A percentile compares a stretch with the other conserved stretches of the same genome.
Evolutionary conservation across 2,113 vertebrate species (phyloP).

Genomic region (Atrichornis clamosus): DNA sequence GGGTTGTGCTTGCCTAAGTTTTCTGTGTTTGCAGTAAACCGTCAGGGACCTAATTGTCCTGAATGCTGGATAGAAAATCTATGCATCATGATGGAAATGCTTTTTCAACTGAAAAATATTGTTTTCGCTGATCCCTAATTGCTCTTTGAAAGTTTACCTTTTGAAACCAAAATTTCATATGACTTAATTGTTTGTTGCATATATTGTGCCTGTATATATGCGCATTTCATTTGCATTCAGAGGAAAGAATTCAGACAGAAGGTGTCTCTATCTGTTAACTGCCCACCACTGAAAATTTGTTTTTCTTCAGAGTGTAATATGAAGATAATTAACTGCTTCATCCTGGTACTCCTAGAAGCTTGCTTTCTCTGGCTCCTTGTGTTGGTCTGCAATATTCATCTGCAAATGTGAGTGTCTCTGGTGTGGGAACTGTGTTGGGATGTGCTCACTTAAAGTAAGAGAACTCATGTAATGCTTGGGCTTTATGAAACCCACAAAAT

Average conservation of each 20-base stretch:
- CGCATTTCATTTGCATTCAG: not conserved
- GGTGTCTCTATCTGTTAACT: not conserved
- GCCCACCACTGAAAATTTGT: not conserved
- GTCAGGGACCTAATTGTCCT: not conserved
- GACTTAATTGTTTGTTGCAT: not conserved
- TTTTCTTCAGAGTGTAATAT: not conserved
- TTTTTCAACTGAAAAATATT: not conserved
- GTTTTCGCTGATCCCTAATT: not conserved
- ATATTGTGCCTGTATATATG: rapidly evolving
- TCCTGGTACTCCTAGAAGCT: not conserved
- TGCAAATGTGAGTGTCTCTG: not conserved
- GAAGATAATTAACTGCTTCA: not conserved
- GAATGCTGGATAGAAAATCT: not conserved
- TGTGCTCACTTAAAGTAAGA: not conserved
- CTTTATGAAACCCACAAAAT: not conserved
- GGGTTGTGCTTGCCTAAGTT: not conserved
- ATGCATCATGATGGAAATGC: not conserved
- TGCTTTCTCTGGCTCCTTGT: not conserved
- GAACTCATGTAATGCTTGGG: not conserved
- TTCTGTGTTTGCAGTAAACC: not conserved
- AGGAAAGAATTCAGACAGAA: not conserved
- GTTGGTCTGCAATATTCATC: not conserved
- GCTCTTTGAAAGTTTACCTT: not conserved
- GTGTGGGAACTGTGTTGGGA: not conserved
- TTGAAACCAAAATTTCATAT: not conserved